Conservation (phyloP, 2,797 vertebrate species). For the Selene dorsalis region DNA sequence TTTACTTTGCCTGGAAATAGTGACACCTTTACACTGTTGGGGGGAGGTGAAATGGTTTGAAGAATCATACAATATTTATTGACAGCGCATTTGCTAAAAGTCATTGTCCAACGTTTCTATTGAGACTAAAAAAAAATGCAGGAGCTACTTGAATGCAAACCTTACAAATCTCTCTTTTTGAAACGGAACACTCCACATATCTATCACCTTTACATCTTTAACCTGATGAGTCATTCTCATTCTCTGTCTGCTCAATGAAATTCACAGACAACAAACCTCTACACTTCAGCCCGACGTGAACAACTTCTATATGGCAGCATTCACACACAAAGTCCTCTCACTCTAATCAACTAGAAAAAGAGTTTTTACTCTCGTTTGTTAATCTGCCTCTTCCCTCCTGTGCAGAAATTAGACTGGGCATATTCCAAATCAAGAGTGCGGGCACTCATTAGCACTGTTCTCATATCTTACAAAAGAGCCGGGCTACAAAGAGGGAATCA, state of each 20-base stretch:
- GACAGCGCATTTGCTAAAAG: background rate
- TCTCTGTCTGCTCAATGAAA: constrained; percentile 3
- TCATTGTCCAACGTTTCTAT: background rate
- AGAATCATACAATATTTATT: background rate
- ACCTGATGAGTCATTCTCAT: constrained; percentile 14
- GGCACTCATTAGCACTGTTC: constrained; percentile 73
- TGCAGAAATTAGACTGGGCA: constrained; percentile 63
- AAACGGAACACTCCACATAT: constrained; percentile 2
- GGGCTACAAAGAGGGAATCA: constrained; percentile 74
- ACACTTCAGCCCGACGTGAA: constrained; percentile 12
- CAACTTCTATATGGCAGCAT: constrained; percentile 38
- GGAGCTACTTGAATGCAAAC: background rate
- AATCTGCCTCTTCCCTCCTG: constrained; percentile 61
- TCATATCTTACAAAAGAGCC: constrained; percentile 76
- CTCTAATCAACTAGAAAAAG: constrained; percentile 49
- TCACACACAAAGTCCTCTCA: constrained; percentile 40
- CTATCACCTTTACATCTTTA: constrained; percentile 8
- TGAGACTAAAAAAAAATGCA: background rate
- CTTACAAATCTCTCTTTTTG: background rate
- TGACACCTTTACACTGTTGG: too few species aligned
- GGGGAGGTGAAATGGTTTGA: too few species aligned
- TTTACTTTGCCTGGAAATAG: too few species aligned
- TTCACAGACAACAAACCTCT: constrained; percentile 18
- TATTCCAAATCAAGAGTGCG: constrained; percentile 74
- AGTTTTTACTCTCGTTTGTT: constrained; percentile 37